These are phyloP conservation scores for Polylopha cassiicola DNA, from an alignment of 2,888 invertebrate species.

Conservation along the genomic window DNA sequence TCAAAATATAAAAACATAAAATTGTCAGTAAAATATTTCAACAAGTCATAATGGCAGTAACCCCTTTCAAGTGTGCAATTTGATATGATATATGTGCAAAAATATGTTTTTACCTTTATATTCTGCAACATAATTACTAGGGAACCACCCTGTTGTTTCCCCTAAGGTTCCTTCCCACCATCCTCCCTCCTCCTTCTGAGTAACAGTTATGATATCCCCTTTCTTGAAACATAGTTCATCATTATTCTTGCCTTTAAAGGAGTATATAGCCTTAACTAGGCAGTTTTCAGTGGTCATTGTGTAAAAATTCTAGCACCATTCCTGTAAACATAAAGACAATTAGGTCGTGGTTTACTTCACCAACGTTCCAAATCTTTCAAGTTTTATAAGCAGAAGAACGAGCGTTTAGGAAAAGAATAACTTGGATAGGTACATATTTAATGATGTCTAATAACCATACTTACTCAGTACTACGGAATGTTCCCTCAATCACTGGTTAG, in stretches of 20 bases:
- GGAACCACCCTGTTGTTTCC: conserved; percentile 98
- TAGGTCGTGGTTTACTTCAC: too few relatives aligned
- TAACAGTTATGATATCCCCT: conserved; percentile 97
- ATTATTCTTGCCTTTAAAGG: conserved; percentile 97
- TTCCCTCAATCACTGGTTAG: conserved; percentile 1
- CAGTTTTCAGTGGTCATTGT: conserved; percentile 79
- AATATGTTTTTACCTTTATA: conserved; percentile 87
- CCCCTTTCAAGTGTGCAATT: too few relatives aligned
- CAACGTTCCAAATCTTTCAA: too few relatives aligned
- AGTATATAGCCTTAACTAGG: conserved; percentile 93
- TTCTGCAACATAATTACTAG: conserved; percentile 97
- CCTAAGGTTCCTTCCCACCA: conserved; percentile 99
- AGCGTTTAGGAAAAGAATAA: too few relatives aligned
- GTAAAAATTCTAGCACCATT: conserved; percentile 51
- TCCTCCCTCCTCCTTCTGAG: conserved; percentile 96
- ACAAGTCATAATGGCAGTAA: too few relatives aligned
- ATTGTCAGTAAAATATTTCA: too few relatives aligned
- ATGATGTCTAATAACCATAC: too few relatives aligned
- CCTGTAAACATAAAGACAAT: background rate
- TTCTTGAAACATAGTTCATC: conserved; percentile 98
- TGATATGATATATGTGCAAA: too few relatives aligned
- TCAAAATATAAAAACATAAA: too few relatives aligned
- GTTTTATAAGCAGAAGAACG: too few relatives aligned
- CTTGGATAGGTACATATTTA: too few relatives aligned
- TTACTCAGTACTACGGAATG: conserved; percentile 7